Evolutionary conservation across 2,888 invertebrate genomes (phyloP).

Genomic region (Apodemia zela): DNA sequence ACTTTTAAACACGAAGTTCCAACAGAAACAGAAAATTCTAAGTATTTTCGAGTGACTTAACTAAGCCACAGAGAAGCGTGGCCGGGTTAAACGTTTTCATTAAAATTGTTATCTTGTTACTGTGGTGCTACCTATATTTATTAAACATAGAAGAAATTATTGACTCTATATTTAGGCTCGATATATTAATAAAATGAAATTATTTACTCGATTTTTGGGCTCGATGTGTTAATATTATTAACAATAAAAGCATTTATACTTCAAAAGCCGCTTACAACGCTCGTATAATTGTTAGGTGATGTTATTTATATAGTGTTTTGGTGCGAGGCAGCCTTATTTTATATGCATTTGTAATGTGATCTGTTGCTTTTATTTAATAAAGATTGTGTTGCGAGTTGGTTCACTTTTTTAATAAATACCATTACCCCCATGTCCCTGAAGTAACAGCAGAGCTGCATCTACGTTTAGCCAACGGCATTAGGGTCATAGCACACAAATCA

Average conservation of each 20-base stretch:
- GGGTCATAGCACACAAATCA: no score
- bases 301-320: conserved; percentile 8
- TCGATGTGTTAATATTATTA: background rate
- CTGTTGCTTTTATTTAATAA: conserved; percentile 58
- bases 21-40: no score
- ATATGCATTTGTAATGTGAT: conserved; percentile 45
- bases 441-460: no score
- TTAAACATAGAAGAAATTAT: no score
- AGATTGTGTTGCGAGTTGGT: conserved; percentile 52
- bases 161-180: background rate
- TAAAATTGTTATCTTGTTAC: no score
- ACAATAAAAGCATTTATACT: background rate
- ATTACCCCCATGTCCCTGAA: background rate
- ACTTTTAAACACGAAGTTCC: no score
- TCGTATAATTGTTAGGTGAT: background rate
- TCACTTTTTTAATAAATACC: background rate
- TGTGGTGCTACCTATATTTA: no score
- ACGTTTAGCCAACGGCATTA: no score
- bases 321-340: conserved; percentile 15
- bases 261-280: background rate
- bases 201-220: background rate
- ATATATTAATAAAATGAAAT: background rate
- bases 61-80: no score
- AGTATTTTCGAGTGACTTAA: no score
- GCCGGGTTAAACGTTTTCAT: no score